These are phyloP conservation scores for Neoniphon sammara DNA, from an alignment of 2,797 vertebrate species.

Conservation along the genomic window DNA sequence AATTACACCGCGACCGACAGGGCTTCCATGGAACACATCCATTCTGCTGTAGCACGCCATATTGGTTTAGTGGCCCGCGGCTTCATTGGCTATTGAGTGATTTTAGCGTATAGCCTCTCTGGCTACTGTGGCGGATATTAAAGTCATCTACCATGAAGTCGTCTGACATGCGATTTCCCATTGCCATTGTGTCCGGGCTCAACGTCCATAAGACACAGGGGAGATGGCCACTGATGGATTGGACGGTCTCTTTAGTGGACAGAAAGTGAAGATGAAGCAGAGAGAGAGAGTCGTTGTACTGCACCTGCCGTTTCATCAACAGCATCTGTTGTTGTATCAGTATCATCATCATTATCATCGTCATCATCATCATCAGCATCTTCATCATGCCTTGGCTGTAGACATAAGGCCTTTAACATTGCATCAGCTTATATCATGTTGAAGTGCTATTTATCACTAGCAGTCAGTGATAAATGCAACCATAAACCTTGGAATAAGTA, in stretches of 20 bases:
- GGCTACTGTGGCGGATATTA: constrained; percentile 80
- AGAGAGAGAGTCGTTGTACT: constrained; percentile 32
- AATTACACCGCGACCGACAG: constrained; percentile 79
- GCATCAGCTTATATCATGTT: constrained; percentile 25
- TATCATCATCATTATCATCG: constrained; percentile 25
- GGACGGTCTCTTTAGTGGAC: constrained; percentile 58
- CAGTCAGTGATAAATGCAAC: constrained; percentile 21
- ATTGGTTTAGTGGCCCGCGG: constrained; percentile 79
- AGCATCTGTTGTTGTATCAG: constrained; percentile 30
- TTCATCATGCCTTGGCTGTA: background rate
- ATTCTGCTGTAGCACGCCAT: constrained; percentile 75
- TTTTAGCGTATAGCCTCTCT: constrained; percentile 74
- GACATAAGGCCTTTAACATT: constrained; percentile 13
- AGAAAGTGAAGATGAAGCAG: constrained; percentile 33
- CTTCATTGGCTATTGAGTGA: constrained; percentile 80
- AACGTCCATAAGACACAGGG: constrained; percentile 61
- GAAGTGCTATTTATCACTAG: constrained; percentile 9
- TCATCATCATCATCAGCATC: constrained; percentile 7
- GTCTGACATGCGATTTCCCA: constrained; percentile 78
- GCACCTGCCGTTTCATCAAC: constrained; percentile 40
- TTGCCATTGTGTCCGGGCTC: constrained; percentile 66
- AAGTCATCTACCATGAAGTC: constrained; percentile 82
- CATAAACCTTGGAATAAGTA: constrained; percentile 6
- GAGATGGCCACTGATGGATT: constrained; percentile 72
- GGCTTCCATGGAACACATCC: constrained; percentile 77